Base-by-base conservation (phyloP, 2,797 vertebrate genomes). In the Sebastiscus albofasciatus region DNA sequence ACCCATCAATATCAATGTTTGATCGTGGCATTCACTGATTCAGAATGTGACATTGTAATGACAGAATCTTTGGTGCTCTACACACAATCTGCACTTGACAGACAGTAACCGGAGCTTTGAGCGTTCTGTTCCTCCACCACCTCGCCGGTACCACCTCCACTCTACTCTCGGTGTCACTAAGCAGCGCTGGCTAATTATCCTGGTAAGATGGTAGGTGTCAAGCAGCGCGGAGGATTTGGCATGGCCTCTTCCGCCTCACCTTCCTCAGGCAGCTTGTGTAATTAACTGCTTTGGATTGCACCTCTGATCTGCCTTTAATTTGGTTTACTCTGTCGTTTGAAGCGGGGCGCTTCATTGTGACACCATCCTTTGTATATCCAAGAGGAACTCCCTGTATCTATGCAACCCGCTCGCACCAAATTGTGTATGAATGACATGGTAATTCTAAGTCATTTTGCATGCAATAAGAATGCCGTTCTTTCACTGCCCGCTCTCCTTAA, bases 201-300 rank as follows among this genome's bases (percentile, higher is more conserved):
- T 52, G 14, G 46, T 56, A 71, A 59, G 70, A 72, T 61, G 22
- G 72, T 74, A 70, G 79, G 65, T 82, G 77, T 87, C 88, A 86
- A 75, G 79, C 67, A 42, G 78, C 72, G 69, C 70, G 49, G 84
- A 81, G 36, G 52, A 64, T 77, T 59, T 79, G 52, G 76, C 70
- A 39, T n/a, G 42, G 52, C 55, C 12, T 18, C 46, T 42, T 81
- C 70, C 14, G 5, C 71, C 69, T 83, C 61, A 67, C 71, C 84
- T 75, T 66, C 76, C 61, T 70, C 72, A 34, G 73, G 54, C 64
- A 79, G 67, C 76, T 79, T 34, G 42, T 72, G 77, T 84, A 90
- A 90, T 90, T 86, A 89, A 80, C 75, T 59, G 55, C 68, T 74
- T 79, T 67, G n/a, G 67, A 81, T 61, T 74, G 60, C 68, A 36